Evolutionary conservation across 2,797 vertebrate species (phyloP), one percentile per base, ranked within the genome.

Genomic region (Ctenopoma multispine): DNA sequence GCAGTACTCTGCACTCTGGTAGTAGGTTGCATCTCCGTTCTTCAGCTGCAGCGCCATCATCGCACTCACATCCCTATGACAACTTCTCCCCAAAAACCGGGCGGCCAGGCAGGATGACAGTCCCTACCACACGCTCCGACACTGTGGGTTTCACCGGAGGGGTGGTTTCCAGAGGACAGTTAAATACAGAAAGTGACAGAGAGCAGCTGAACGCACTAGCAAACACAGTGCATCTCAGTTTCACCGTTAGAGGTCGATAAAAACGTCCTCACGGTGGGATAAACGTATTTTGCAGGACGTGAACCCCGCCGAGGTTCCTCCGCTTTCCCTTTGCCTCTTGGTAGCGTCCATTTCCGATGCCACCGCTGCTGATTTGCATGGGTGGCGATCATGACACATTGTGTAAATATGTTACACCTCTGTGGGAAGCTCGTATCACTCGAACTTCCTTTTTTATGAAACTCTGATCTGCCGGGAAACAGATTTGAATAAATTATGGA

Each of bases 1-100:
- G 91, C 90, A 94, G 79, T 85, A 94, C 1, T 90, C 85, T 60
- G 90, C 90, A 71, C 89, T 86, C 87, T 92, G 92, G 85, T 92
- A 94, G 82, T 91, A 93, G 27, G 90, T 73, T 27, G 88, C 92
- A 91, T 92, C 92, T 72, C 86, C 89, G 79, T 81, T 92, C 83
- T 89, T 93, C 43, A 94, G 92, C 84, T 94, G 93, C 91, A 95
- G 87, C 93, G 94, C 93, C 94, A 95, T 95, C 94, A 93, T 93
- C 77, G 79, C 87, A 81, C 84, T 86, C 77, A 73, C 86, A 91
- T 92, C 92, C 88, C 89, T 81, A 72, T 69, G 87, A 79, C 89
- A 93, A 93, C 92, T 93, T 94, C 88, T 93, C 84, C 90, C 75
- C 64, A 66, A 71, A 75, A 80, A 74, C 76, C 81, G 69, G 85